phyloP scores from a whole-genome alignment of 2,888 invertebrate species.

The Agrotis ipsilon region DNA sequence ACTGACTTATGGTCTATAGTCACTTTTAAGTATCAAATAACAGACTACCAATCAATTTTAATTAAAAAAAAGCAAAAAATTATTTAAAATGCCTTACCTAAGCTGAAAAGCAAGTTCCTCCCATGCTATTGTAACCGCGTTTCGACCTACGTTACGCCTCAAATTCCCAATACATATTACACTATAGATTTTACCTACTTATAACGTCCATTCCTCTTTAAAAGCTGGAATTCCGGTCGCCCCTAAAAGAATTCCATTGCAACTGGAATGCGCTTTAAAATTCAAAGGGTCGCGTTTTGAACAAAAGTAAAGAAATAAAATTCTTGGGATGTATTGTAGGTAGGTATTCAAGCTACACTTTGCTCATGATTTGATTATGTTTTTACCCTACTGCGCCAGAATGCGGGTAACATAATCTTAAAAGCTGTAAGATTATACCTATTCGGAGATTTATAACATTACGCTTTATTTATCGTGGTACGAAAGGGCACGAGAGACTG shows the following conservation, averaged over 20 bases:
- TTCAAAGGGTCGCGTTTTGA: constrained; percentile 45
- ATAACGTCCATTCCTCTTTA: constrained; percentile 43
- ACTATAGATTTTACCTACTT: constrained; percentile 49
- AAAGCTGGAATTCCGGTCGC: constrained; percentile 49
- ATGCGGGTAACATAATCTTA: too few species aligned
- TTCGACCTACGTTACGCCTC: constrained; percentile 17
- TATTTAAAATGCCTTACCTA: constrained; percentile 11
- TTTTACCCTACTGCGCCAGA: too few species aligned
- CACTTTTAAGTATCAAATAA: too few species aligned
- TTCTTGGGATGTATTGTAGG: constrained; percentile 24
- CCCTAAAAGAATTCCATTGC: constrained; percentile 61
- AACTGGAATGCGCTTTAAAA: constrained; percentile 58
- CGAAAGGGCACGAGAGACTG: too few species aligned
- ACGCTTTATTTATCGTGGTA: too few species aligned
- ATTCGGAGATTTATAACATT: too few species aligned
- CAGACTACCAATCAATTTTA: neutral
- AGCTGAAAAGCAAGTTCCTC: neutral
- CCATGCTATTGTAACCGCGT: constrained; percentile 1
- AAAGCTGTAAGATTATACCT: too few species aligned
- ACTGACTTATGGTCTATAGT: too few species aligned
- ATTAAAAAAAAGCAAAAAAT: neutral
- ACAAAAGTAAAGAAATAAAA: constrained; percentile 51
- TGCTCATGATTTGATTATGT: neutral
- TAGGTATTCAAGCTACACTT: constrained; percentile 3
- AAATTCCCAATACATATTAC: constrained; percentile 49